Evolutionary conservation across 2,113 vertebrate genomes (phyloP), one percentile per base, ranked within the genome.

Genomic region (Chitala chitala): DNA sequence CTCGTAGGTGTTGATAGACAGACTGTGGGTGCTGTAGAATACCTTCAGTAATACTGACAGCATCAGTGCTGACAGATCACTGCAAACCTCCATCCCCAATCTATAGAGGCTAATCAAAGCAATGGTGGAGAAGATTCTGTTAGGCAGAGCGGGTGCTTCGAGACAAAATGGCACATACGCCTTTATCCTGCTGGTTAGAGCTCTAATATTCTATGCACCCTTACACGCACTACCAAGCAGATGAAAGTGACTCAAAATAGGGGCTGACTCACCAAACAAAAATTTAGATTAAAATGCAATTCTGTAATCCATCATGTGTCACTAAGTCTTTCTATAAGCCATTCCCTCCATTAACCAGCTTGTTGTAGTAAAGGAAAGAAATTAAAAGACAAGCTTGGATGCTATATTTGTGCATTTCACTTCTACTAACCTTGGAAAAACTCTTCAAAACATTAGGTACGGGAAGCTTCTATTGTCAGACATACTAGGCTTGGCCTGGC

Each of bases 41-140:
- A 68, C 64, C 22, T 68, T 68, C 12, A n/a, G n/a, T n/a, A n/a
- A n/a, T n/a, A 68, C 38, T 68, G 64, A 46, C 64, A 68, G 48
- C 12, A 10, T 51, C 12, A 26, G 64, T 22, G n/a, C 22, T 26
- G 10, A 42, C 40, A 26, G n/a, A 2, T 17, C 6, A 22, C 7
- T 17, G 15, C 7, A n/a, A 22, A 55, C 15, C 53, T n/a, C 53
- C n/a, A 55, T 31, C 48, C 48, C 12, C 20, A 51, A 46, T 29
- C 42, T 29, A 68, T 29, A 29, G 29, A 22, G 38, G 42, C n/a
- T n/a, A n/a, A n/a, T n/a, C n/a, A n/a, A n/a, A n/a, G n/a, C n/a
- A n/a, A n/a, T n/a, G n/a, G n/a, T n/a, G n/a, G n/a, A n/a, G n/a
- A n/a, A n/a, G n/a, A n/a, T n/a, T 68, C n/a, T n/a, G n/a, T n/a